phyloP scores from a whole-genome alignment of 2,888 invertebrate genomes.

The Nemurella pictetii region DNA sequence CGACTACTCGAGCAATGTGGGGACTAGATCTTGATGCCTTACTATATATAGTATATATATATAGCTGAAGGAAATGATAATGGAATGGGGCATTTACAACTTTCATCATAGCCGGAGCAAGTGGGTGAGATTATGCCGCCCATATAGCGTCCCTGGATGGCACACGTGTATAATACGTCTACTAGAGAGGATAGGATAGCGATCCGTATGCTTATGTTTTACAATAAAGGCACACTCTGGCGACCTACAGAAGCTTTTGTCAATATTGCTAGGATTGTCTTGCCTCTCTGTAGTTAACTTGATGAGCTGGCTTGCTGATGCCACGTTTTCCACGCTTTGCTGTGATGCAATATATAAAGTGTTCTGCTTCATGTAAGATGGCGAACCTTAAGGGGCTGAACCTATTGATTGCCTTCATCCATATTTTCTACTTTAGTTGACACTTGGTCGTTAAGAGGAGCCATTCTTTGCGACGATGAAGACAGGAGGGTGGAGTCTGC shows the following conservation, averaged over 20 bases:
- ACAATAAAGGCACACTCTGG: slow-evolving; percentile 4
- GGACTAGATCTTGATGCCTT: background rate
- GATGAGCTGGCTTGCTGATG: background rate
- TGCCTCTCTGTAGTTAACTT: background rate
- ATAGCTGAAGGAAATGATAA: slow-evolving; percentile 10
- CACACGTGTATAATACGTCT: background rate
- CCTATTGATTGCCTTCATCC: slow-evolving; percentile 39
- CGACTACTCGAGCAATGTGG: slow-evolving; percentile 30
- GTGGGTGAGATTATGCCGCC: slow-evolving; percentile 20
- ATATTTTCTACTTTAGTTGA: slow-evolving; percentile 40
- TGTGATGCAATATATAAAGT: background rate
- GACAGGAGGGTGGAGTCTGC: slow-evolving; percentile 35
- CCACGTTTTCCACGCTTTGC: background rate
- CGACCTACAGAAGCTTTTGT: background rate
- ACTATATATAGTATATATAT: too few species aligned
- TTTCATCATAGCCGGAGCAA: slow-evolving; percentile 19
- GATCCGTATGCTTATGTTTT: background rate
- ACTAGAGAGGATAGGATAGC: background rate
- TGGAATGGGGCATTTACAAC: slow-evolving; percentile 14
- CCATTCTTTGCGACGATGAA: slow-evolving; percentile 21
- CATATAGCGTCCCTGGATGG: background rate
- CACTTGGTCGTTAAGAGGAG: slow-evolving; percentile 22
- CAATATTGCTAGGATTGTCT: slow-evolving; percentile 14
- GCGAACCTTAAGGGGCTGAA: slow-evolving; percentile 15
- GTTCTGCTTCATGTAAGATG: background rate